These are phyloP conservation scores for Actinernus sp. DNA, from an alignment of 92 coral and sea anemone genomes.

Conservation along the genomic window DNA sequence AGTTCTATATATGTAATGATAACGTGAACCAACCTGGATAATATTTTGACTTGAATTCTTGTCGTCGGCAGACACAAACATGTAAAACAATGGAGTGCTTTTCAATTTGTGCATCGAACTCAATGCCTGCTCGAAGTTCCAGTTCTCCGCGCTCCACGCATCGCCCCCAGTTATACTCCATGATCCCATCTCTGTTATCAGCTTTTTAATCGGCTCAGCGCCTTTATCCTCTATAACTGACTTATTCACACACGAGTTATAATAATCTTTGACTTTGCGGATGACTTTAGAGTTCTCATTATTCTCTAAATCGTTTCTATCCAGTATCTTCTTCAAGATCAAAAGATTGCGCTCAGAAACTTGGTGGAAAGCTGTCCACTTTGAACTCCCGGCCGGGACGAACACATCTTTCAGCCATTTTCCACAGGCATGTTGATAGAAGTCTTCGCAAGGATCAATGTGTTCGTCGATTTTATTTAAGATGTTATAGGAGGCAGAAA, in stretches of 20 bases:
- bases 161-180: constrained; percentile 75
- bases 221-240: constrained; percentile 61
- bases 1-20: too few species aligned
- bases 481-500: constrained; percentile 85
- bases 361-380: constrained; percentile 91
- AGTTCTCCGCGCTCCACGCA: constrained; percentile 93
- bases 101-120: constrained; percentile 93
- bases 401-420: constrained; percentile 74
- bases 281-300: constrained; percentile 66
- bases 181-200: constrained; percentile 85
- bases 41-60: constrained; percentile 87
- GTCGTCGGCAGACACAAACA: constrained; percentile 98
- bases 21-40: constrained; percentile 73
- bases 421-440: constrained; percentile 90
- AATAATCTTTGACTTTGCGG: constrained; percentile 78
- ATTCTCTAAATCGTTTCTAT: constrained; percentile 37
- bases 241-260: constrained; percentile 81
- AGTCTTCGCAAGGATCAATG: constrained; percentile 88
- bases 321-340: constrained; percentile 78
- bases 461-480: constrained; percentile 78
- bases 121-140: constrained; percentile 98
- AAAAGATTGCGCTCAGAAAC: constrained; percentile 75
- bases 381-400: constrained; percentile 77
- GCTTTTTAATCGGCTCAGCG: constrained; percentile 73
- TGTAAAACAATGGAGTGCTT: constrained; percentile 95